A percentile compares a stretch with the other conserved stretches of the same genome.
Evolutionary conservation across 2,888 invertebrate genomes (phyloP).

Genomic region (Phyto melanocephala): DNA sequence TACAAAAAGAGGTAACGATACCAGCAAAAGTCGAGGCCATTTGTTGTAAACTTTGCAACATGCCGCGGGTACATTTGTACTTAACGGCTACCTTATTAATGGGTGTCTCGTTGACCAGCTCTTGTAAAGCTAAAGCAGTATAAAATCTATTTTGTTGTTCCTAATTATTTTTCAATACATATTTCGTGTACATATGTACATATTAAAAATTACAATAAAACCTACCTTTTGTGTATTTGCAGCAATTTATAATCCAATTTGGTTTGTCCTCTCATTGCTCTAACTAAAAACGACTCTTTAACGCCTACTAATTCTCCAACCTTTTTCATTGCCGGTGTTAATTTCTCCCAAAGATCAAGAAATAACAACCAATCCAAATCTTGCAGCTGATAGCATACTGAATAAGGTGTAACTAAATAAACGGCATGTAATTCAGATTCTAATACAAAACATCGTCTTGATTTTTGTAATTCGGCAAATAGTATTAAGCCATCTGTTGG

Average conservation of each 20-base stretch:
- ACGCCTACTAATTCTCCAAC: conserved; percentile 95
- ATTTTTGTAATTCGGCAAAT: conserved; percentile 93
- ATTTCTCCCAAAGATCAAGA: conserved; percentile 89
- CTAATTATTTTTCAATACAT: not conserved
- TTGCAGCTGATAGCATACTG: conserved; percentile 87
- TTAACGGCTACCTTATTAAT: conserved; percentile 89
- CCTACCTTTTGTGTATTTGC: conserved; percentile 84
- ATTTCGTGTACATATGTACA: not conserved
- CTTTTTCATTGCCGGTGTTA: conserved; percentile 88
- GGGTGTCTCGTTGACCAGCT: conserved; percentile 94
- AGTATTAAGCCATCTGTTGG: conserved; percentile 95
- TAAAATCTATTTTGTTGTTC: conserved; percentile 83
- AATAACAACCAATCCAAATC: conserved; percentile 90
- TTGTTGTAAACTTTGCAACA: conserved; percentile 96
- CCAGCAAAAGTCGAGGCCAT: conserved; percentile 97
- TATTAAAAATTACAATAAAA: not conserved
- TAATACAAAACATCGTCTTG: conserved; percentile 92
- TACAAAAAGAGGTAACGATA: conserved; percentile 98
- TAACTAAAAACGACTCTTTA: conserved; percentile 90
- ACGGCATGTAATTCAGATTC: conserved; percentile 97
- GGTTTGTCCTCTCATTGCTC: conserved; percentile 85
- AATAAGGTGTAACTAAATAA: conserved; percentile 96
- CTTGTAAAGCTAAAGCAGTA: conserved; percentile 93
- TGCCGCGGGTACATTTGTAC: conserved; percentile 92
- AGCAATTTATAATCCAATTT: conserved; percentile 81